Evolutionary conservation across 2,888 invertebrate genomes (phyloP).

Genomic region (Parnassius glacialis): DNA sequence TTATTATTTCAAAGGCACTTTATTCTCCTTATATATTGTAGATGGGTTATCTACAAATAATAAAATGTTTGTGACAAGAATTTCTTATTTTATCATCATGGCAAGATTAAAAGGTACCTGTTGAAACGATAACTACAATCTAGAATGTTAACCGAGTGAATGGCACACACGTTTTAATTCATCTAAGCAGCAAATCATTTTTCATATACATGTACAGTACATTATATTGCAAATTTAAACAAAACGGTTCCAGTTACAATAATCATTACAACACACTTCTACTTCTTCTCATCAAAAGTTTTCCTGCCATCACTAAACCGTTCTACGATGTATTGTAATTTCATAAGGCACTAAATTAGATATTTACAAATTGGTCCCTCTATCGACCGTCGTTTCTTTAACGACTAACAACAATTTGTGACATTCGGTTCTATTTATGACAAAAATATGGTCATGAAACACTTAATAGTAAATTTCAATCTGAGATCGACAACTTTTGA

Average conservation of each 20-base stretch:
- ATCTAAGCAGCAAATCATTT: constrained; percentile 51
- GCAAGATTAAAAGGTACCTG: constrained; percentile 81
- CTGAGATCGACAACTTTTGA: constrained; percentile 79
- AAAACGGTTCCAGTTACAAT: constrained; percentile 7
- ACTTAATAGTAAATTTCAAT: constrained; percentile 79
- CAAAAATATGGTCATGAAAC: constrained; percentile 62
- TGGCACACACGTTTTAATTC: constrained; percentile 74
- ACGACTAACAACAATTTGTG: constrained; percentile 60
- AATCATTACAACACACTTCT: constrained; percentile 3
- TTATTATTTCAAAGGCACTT: constrained; percentile 73
- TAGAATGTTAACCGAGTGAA: constrained; percentile 76
- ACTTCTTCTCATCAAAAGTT: constrained; percentile 39
- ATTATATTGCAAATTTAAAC: constrained; percentile 34
- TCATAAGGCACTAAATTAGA: constrained; percentile 70
- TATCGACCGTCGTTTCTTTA: constrained; percentile 42
- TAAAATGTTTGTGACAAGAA: constrained; percentile 73
- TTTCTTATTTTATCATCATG: constrained; percentile 79
- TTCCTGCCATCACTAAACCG: constrained; percentile 61
- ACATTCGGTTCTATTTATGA: constrained; percentile 57
- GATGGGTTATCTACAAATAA: constrained; percentile 53
- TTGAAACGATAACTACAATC: constrained; percentile 73
- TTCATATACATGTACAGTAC: constrained; percentile 49
- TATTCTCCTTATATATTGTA: constrained; percentile 62
- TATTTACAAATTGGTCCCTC: constrained; percentile 67
- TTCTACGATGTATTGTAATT: constrained; percentile 52